phyloP scores from a whole-genome alignment of 2,797 vertebrate genomes.

The Centropyge bicolor region DNA sequence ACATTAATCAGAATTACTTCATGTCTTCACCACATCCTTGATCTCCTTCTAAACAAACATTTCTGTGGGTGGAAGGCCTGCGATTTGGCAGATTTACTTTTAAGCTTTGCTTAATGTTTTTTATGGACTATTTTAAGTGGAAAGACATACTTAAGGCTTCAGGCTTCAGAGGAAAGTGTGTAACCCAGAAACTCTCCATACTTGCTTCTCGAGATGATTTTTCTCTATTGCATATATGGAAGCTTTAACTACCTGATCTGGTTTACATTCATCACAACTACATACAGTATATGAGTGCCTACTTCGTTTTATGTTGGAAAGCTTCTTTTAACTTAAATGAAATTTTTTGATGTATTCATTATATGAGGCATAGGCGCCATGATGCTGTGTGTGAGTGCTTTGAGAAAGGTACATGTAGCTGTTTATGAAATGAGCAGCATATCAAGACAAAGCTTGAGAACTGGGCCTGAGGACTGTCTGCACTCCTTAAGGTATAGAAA shows the following conservation, averaged over 20 bases:
- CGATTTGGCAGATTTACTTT: constrained; percentile 74
- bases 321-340: constrained; percentile 35
- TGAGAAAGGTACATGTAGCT: constrained; percentile 31
- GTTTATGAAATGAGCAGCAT: constrained; percentile 46
- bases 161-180: constrained; percentile 43
- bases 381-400: constrained; percentile 25
- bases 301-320: constrained; percentile 7
- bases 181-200: constrained; percentile 49
- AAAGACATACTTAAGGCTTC: constrained; percentile 45
- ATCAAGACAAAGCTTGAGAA: constrained; percentile 56
- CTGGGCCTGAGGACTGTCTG: constrained; percentile 49
- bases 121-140: constrained; percentile 60
- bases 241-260: constrained; percentile 36
- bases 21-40: constrained; percentile 70
- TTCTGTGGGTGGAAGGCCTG: constrained; percentile 64
- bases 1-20: constrained; percentile 83
- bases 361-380: constrained; percentile 17
- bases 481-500: constrained; percentile 87
- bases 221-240: constrained; percentile 25
- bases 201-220: constrained; percentile 36
- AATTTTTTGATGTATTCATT: constrained; percentile 37
- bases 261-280: constrained; percentile 39
- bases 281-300: constrained; percentile 25
- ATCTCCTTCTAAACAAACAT: constrained; percentile 79
- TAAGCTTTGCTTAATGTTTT: constrained; percentile 72